These are phyloP conservation scores for Choreutis nemorana DNA, from an alignment of 2,888 invertebrate species.

Conservation along the genomic window DNA sequence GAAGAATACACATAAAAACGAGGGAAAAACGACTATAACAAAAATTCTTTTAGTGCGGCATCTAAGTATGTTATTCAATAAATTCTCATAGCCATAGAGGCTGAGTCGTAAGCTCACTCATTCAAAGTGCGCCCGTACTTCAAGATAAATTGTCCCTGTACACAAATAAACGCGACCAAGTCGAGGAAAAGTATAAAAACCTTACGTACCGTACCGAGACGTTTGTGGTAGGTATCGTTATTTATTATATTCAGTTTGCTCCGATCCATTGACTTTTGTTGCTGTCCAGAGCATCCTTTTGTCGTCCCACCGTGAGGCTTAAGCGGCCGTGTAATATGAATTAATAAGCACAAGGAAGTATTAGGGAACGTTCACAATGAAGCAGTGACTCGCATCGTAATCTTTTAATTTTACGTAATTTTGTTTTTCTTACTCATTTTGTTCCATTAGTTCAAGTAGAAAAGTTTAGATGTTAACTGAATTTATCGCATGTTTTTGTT, in stretches of 20 bases:
- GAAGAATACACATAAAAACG: too few relatives aligned
- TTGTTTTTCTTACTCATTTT: too few relatives aligned
- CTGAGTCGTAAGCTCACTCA: constrained; percentile 53
- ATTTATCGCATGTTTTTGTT: too few relatives aligned
- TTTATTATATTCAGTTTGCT: constrained; percentile 59
- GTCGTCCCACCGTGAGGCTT: constrained; percentile 49
- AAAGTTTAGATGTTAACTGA: too few relatives aligned
- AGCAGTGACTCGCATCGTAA: too few relatives aligned
- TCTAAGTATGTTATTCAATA: too few relatives aligned
- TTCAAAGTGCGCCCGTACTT: constrained; percentile 50
- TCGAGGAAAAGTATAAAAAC: constrained; percentile 44
- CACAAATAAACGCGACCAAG: constrained; percentile 50
- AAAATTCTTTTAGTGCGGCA: too few relatives aligned
- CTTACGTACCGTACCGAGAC: constrained; percentile 28
- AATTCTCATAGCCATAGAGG: constrained; percentile 37
- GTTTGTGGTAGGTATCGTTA: constrained; percentile 48
- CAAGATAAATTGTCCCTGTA: constrained; percentile 57
- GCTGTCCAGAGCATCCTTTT: constrained; percentile 46
- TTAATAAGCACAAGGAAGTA: constrained; percentile 64
- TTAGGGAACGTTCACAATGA: too few relatives aligned
- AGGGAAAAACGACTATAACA: too few relatives aligned
- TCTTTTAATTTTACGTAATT: too few relatives aligned
- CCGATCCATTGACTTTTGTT: constrained; percentile 58
- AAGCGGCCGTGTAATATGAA: constrained; percentile 65
- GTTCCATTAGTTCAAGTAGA: too few relatives aligned